These are phyloP conservation scores for Oryctolagus cuniculus DNA, from an alignment of 2,113 vertebrate species.

Conservation along the genomic window mOryCun1.1 NC_091432.1:153122001-153122500, in stretches of 20 bases:
- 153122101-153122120: neutral
- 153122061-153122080: constrained; percentile 69
- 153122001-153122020: neutral
- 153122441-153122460: constrained; percentile 80
- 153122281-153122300: constrained; percentile 89
- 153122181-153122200: constrained; percentile 54
- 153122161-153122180: constrained; percentile 63
- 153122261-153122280: constrained; percentile 90
- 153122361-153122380: constrained; percentile 87
- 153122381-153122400: constrained; percentile 73
- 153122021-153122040: constrained; percentile 47
- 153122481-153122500: constrained; percentile 79
- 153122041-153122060: constrained; percentile 54
- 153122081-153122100: neutral
- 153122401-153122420: constrained; percentile 76
- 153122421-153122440: constrained; percentile 60
- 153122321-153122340: constrained; percentile 85
- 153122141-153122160: constrained; percentile 46
- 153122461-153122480: constrained; percentile 81
- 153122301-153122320: constrained; percentile 90
- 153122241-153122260: constrained; percentile 86
- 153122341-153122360: constrained; percentile 88
- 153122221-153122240: constrained; percentile 84
- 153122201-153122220: constrained; percentile 53
- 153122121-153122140: constrained; percentile 22